Conservation (phyloP, 2,797 vertebrate species). For the Spinus olivaceus region DNA sequence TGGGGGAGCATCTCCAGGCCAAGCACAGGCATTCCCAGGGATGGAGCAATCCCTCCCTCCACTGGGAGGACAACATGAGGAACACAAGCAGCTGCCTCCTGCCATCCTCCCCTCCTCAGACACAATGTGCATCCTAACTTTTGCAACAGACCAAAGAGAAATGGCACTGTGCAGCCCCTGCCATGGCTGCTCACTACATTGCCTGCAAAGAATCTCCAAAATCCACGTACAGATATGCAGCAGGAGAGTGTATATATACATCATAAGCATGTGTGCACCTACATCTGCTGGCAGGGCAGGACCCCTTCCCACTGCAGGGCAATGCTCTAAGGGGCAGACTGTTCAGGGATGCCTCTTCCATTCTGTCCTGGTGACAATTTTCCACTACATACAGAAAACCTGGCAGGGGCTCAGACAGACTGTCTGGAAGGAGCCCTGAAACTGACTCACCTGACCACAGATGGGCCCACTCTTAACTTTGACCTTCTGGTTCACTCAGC, state of each 20-base stretch:
- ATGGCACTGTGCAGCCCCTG: accelerated
- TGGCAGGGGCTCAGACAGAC: not conserved
- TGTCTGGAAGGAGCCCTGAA: not conserved
- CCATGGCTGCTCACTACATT: accelerated
- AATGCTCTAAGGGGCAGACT: not conserved
- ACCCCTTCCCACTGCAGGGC: not conserved
- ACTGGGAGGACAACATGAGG: not conserved
- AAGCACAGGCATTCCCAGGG: not conserved
- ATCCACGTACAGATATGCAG: accelerated
- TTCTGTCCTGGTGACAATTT: not conserved
- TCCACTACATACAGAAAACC: not conserved
- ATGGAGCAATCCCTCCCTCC: not conserved
- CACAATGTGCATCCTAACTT: accelerated
- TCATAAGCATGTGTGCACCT: accelerated
- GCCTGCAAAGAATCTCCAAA: not conserved
- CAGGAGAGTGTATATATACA: not conserved
- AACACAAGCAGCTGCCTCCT: not conserved
- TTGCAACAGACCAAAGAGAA: not conserved
- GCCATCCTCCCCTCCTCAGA: not conserved
- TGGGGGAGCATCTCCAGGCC: not conserved
- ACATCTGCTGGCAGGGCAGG: not conserved
- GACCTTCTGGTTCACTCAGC: not conserved
- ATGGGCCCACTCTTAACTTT: not conserved
- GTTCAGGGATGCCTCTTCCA: not conserved
- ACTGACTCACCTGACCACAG: not conserved